Evolutionary conservation across 1,140 invertebrate species (phyloP), one percentile per base, ranked within the genome.

Genomic region (Frieseomelitta varia): DNA sequence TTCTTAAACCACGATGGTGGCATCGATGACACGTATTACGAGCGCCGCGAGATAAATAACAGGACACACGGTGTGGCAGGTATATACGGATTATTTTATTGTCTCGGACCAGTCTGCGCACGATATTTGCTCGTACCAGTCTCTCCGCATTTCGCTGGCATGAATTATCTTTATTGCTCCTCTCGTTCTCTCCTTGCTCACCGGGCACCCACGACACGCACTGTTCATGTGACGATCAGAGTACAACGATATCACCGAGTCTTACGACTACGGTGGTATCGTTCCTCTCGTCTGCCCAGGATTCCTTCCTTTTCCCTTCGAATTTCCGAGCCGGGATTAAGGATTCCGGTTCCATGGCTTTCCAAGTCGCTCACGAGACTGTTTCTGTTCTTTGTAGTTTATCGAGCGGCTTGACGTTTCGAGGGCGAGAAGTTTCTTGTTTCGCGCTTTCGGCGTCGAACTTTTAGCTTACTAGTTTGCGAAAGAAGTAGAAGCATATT

Each of bases 81-180:
- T 47, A 47, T 65, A n/a, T 47, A 15, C 55, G 30, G 79, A 72
- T 80, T 80, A 65, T 72, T 63, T 63, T 39, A 55, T 63, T 55
- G 65, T 79, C 47, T 34, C 30, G 27, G 17, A 10, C 61, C 69
- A 69, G 68, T 71, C 55, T 71, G 19, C 8, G 30, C 30, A 63
- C 56, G 61, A 55, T 72, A 78, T 84, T 79, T 21, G 27, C 67
- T 39, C 34, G 72, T 24, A 81, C 39, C 11, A n/a, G 73, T 67
- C 73, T 27, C 19, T 53, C 68, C 15, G 2, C 51, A 30, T 68
- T 56, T 27, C 21, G 19, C 27, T 39, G 63, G 24, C 69, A 55
- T n/a, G 78, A 85, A 82, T 87, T 85, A 87, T 87, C 84, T 87
- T 87, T 79, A 85, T 78, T 85, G 73, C 74, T 56, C 10, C 12